A percentile compares a stretch with the other conserved stretches of the same genome.
phyloP scores from a whole-genome alignment of 1,140 invertebrate genomes.

The Arctopsyche grandis region DNA sequence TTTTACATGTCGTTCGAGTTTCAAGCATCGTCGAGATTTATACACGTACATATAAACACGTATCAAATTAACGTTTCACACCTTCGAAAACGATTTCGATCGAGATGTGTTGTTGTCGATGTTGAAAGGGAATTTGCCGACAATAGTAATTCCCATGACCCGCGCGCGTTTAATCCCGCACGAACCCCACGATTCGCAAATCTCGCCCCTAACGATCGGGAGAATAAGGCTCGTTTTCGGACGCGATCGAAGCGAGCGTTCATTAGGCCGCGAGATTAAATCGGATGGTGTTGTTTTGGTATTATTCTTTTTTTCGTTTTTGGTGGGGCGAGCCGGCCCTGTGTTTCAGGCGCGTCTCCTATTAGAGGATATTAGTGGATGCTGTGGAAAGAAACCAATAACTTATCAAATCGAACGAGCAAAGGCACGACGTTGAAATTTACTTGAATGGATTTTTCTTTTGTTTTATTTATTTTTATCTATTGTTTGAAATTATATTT shows the following conservation, averaged over 20 bases:
- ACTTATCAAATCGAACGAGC: slow-evolving; percentile 50
- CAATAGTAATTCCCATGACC: slow-evolving; percentile 1
- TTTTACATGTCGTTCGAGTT: no score
- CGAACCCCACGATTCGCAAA: no score
- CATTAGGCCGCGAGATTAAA: slow-evolving; percentile 20
- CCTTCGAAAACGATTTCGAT: slow-evolving; percentile 25
- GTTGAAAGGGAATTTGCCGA: slow-evolving; percentile 6
- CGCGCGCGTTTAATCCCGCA: no score
- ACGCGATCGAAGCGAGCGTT: not conserved
- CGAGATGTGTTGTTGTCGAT: slow-evolving; percentile 7
- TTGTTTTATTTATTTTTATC: slow-evolving; percentile 8
- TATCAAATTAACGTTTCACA: slow-evolving; percentile 20
- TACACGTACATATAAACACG: not conserved
- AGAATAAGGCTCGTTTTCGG: not conserved
- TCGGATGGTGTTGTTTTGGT: not conserved
- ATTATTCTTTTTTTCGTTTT: not conserved
- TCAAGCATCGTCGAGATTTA: no score
- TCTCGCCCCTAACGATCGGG: no score
- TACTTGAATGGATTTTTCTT: not conserved
- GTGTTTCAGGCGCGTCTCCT: slow-evolving; percentile 50
- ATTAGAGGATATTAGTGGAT: slow-evolving; percentile 54
- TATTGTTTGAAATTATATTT: slow-evolving; percentile 1
- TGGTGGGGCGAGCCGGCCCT: slow-evolving; percentile 33
- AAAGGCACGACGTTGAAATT: slow-evolving; percentile 40
- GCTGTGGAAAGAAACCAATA: slow-evolving; percentile 54